Evolutionary conservation across 2,113 vertebrate species (phyloP).

Genomic region (Scopus umbretta): DNA sequence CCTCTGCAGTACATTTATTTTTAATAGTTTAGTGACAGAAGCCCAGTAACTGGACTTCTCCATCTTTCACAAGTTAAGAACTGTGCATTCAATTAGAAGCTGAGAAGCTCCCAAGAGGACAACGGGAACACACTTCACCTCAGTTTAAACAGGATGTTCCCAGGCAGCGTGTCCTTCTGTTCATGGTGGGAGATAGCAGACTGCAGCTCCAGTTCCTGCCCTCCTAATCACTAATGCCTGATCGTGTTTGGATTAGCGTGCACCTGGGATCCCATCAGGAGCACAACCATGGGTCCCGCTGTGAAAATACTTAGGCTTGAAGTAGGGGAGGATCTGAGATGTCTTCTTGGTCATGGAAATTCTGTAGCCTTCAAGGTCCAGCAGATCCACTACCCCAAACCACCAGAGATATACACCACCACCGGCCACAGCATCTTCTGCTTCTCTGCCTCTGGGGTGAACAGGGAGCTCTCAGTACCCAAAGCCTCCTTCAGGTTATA

Average conservation of each 20-base stretch:
- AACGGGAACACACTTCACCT: neutral
- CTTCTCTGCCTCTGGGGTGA: neutral
- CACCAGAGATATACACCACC: neutral
- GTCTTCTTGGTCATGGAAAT: neutral
- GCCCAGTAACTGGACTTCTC: neutral
- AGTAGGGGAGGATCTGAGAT: neutral
- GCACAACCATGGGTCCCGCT: neutral
- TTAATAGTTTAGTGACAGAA: conserved; percentile 25
- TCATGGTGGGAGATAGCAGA: neutral
- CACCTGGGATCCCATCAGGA: neutral
- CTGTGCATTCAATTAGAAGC: conserved; percentile 10
- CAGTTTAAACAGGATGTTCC: neutral
- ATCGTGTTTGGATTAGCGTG: accelerated
- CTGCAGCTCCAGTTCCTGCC: neutral
- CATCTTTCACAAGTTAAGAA: neutral
- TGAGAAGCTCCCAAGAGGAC: neutral
- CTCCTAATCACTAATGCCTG: accelerated
- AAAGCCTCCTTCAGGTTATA: neutral
- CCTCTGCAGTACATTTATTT: conserved; percentile 9
- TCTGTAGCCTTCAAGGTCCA: neutral
- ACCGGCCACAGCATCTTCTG: neutral
- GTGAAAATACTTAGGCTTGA: neutral
- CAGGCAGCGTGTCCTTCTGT: neutral
- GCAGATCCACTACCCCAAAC: neutral
- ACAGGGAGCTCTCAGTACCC: neutral